A percentile compares a stretch with the other conserved stretches of the same genome.
Conservation (phyloP, 2,888 invertebrate genomes). For the Brenthis hecate region DNA sequence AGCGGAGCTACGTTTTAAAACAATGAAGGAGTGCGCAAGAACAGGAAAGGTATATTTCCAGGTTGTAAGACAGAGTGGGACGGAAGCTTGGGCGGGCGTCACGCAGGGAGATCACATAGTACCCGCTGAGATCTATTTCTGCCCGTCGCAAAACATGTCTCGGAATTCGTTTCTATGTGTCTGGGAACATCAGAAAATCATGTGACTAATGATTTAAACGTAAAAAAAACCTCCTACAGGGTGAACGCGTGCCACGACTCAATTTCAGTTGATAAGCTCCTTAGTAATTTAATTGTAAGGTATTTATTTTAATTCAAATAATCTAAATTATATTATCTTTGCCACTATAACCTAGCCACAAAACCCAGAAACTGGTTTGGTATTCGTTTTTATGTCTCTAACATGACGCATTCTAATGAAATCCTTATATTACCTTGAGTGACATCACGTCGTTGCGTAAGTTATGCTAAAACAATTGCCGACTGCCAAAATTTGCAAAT, state of each 20-base stretch:
- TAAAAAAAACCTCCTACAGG: slow-evolving; percentile 49
- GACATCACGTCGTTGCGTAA: slow-evolving; percentile 62
- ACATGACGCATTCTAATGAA: slow-evolving; percentile 57
- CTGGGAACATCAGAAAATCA: slow-evolving; percentile 77
- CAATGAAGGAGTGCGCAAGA: slow-evolving; percentile 76
- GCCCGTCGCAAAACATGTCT: slow-evolving; percentile 80
- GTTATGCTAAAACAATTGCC: slow-evolving; percentile 55
- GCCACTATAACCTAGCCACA: neutral
- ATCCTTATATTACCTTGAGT: slow-evolving; percentile 59
- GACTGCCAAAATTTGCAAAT: slow-evolving; percentile 59
- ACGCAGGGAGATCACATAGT: slow-evolving; percentile 75
- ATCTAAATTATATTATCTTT: neutral
- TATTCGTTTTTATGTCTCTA: slow-evolving; percentile 41
- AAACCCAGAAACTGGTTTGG: slow-evolving; percentile 2
- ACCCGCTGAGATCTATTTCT: slow-evolving; percentile 79
- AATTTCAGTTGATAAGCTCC: slow-evolving; percentile 26
- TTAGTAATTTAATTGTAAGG: neutral
- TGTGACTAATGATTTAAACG: slow-evolving; percentile 74
- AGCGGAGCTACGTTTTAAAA: slow-evolving; percentile 73
- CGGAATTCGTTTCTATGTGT: slow-evolving; percentile 80
- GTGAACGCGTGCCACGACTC: slow-evolving; percentile 42
- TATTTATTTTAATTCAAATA: slow-evolving; percentile 7
- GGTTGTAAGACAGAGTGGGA: slow-evolving; percentile 65
- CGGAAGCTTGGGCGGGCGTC: slow-evolving; percentile 62
- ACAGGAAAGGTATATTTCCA: slow-evolving; percentile 68